These are phyloP conservation scores for Hecatera dysodea DNA, from an alignment of 2,888 invertebrate genomes.

Conservation along the genomic window DNA sequence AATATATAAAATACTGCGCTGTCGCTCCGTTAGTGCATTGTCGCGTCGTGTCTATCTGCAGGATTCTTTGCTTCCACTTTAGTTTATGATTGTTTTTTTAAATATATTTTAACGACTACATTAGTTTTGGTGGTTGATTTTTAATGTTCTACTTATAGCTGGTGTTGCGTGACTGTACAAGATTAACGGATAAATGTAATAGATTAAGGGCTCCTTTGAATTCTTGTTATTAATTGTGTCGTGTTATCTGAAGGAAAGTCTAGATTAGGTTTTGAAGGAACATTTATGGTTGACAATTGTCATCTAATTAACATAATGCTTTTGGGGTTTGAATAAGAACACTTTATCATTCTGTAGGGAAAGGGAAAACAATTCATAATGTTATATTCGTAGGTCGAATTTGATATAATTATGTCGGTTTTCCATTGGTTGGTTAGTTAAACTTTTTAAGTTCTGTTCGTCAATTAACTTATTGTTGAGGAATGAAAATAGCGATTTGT, in stretches of 20 bases:
- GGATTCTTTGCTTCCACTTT: constrained; percentile 22
- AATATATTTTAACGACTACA: constrained; percentile 46
- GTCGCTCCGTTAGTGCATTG: neutral
- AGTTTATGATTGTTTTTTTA: constrained; percentile 35
- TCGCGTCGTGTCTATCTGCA: neutral
- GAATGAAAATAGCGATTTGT: neutral
- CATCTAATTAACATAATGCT: constrained; percentile 33
- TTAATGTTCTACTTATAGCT: constrained; percentile 33
- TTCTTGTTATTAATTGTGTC: constrained; percentile 62
- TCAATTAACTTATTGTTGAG: neutral
- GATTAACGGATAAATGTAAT: constrained; percentile 48
- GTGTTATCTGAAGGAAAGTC: constrained; percentile 57
- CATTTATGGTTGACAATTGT: constrained; percentile 34
- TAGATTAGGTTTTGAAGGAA: constrained; percentile 39
- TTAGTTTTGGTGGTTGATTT: constrained; percentile 58
- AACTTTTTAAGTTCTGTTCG: neutral
- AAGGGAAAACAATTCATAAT: too few relatives aligned
- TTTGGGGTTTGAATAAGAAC: neutral
- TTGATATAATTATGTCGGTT: neutral
- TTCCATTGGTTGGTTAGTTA: neutral
- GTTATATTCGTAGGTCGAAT: too few relatives aligned
- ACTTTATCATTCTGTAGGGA: neutral
- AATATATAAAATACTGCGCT: neutral
- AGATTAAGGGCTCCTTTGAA: constrained; percentile 50
- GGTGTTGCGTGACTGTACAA: constrained; percentile 53